phyloP scores from a whole-genome alignment of 1,140 invertebrate genomes.

The Linepithema humile region DNA sequence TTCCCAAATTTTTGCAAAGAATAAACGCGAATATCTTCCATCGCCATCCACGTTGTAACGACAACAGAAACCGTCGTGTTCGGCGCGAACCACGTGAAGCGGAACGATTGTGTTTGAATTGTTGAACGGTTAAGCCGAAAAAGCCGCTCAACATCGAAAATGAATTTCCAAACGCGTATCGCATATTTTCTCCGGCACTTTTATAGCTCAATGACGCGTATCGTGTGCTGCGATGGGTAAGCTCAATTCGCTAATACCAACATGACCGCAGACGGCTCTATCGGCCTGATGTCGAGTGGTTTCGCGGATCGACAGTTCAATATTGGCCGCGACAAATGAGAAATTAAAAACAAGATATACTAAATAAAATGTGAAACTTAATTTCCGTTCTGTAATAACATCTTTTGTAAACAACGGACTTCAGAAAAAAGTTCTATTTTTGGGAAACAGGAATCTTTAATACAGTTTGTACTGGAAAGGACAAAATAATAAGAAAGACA shows the following conservation, averaged over 20 bases:
- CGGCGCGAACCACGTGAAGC: conserved; percentile 9
- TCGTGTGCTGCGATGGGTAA: conserved; percentile 41
- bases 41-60: neutral
- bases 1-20: conserved; percentile 12
- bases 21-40: conserved; percentile 23
- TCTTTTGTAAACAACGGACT: neutral
- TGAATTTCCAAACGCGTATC: conserved; percentile 38
- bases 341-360: conserved; percentile 63
- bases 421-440: neutral
- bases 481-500: neutral
- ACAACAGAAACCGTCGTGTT: conserved; percentile 6
- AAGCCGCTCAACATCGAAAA: conserved; percentile 55
- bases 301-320: conserved; percentile 65
- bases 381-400: neutral
- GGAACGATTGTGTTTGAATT: conserved; percentile 53
- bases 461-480: neutral
- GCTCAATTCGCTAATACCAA: conserved; percentile 68
- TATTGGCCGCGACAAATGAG: conserved; percentile 48
- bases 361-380: conserved; percentile 53
- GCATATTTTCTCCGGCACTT: conserved; percentile 46
- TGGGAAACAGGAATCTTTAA: neutral
- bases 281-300: conserved; percentile 63
- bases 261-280: conserved; percentile 68
- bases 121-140: conserved; percentile 46
- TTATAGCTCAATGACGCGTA: conserved; percentile 53